phyloP scores from a whole-genome alignment of 2,797 vertebrate species.

The Hapalemur alaotrensis region DNA sequence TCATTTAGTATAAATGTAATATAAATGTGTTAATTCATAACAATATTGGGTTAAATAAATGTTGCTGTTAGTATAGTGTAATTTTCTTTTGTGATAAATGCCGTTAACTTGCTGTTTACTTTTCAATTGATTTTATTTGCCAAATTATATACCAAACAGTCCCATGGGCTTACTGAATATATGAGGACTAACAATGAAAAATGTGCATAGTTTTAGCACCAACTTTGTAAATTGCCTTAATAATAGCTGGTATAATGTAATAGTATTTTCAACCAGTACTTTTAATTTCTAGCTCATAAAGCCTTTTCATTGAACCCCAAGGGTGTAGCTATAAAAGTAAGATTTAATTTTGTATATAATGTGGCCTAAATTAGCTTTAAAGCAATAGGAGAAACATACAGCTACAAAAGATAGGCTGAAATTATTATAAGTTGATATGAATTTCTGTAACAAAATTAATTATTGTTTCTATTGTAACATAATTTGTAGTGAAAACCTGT shows the following conservation, averaged over 20 bases:
- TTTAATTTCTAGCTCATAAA: conserved; percentile 93
- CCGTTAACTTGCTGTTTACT: conserved; percentile 82
- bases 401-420: conserved; percentile 85
- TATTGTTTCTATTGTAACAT: conserved; percentile 84
- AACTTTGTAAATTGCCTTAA: conserved; percentile 91
- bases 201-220: conserved; percentile 87
- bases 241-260: conserved; percentile 89
- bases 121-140: conserved; percentile 85
- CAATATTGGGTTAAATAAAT: conserved; percentile 78
- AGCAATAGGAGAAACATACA: conserved; percentile 86
- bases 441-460: conserved; percentile 87
- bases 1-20: conserved; percentile 44
- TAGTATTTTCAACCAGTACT: conserved; percentile 90
- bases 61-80: conserved; percentile 73
- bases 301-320: conserved; percentile 90
- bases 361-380: conserved; percentile 89
- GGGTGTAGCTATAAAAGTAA: conserved; percentile 91
- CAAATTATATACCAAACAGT: conserved; percentile 84
- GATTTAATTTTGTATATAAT: conserved; percentile 92
- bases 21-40: conserved; percentile 71
- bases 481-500: conserved; percentile 80
- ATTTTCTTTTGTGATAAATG: conserved; percentile 81
- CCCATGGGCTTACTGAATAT: conserved; percentile 84
- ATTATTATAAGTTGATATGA: conserved; percentile 86
- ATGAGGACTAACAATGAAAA: conserved; percentile 87